A percentile compares a stretch with the other conserved stretches of the same genome.
These are phyloP conservation scores for Lordiphosa mommai DNA, from an alignment of 1,140 invertebrate genomes.

Conservation along the genomic window DNA sequence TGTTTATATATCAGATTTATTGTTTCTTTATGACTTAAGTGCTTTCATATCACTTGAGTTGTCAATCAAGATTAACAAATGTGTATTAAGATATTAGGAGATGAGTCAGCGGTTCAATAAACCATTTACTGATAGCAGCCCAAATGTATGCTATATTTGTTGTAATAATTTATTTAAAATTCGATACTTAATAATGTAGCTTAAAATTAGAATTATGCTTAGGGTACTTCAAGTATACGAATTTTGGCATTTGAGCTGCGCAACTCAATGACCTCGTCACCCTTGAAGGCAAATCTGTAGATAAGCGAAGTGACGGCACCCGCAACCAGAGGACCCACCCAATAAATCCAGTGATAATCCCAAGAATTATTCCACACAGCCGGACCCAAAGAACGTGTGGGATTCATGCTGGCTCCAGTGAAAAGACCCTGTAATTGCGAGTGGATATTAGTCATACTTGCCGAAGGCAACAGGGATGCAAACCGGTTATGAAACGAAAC, in stretches of 20 bases:
- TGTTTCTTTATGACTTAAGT: background rate
- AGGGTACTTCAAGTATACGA: constrained; percentile 31
- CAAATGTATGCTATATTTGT: background rate
- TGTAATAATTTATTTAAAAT: constrained; percentile 14
- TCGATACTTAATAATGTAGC: background rate
- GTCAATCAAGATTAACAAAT: too few relatives aligned
- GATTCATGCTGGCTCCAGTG: constrained; percentile 90
- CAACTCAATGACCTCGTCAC: constrained; percentile 37
- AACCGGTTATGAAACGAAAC: background rate
- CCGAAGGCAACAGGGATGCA: too few relatives aligned
- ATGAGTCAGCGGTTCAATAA: too few relatives aligned
- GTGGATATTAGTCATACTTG: too few relatives aligned
- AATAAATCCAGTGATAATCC: constrained; percentile 89
- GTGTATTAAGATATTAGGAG: too few relatives aligned
- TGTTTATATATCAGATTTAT: background rate
- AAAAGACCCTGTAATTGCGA: constrained; percentile 81
- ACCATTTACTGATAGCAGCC: too few relatives aligned
- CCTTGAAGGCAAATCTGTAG: constrained; percentile 82
- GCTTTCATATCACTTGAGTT: too few relatives aligned
- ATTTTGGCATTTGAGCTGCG: constrained; percentile 34
- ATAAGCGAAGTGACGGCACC: constrained; percentile 82
- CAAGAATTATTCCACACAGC: constrained; percentile 87
- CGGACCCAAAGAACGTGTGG: constrained; percentile 88
- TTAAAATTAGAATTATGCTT: background rate
- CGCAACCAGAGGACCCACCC: constrained; percentile 85